A percentile compares a stretch with the other conserved stretches of the same genome.
phyloP scores from a whole-genome alignment of 2,113 vertebrate genomes.

The Microtus pennsylvanicus region DNA sequence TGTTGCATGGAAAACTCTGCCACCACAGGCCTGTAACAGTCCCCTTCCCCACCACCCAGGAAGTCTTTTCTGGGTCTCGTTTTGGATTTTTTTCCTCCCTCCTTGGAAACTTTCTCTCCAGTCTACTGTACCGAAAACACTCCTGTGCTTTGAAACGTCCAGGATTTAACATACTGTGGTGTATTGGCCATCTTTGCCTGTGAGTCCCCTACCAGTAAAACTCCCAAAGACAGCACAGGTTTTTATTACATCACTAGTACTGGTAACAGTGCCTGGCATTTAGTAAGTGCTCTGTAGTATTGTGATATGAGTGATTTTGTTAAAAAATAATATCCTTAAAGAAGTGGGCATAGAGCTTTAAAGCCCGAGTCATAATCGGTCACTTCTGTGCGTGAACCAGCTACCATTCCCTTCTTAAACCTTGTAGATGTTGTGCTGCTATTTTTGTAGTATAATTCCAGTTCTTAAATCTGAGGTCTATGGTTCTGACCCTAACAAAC shows the following conservation, averaged over 20 bases:
- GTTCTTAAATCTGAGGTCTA: not conserved
- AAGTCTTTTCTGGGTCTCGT: not conserved
- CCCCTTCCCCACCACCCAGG: not conserved
- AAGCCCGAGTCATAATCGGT: not conserved
- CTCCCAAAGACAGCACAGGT: conserved; percentile 10
- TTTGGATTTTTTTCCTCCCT: not conserved
- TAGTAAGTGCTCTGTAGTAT: not conserved
- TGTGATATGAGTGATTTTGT: not conserved
- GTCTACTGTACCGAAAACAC: not conserved
- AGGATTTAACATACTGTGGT: not conserved
- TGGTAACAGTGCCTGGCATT: not conserved
- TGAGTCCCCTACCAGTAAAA: not conserved
- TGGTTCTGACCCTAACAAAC: not conserved
- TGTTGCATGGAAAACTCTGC: conserved; percentile 19
- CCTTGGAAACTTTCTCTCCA: not conserved
- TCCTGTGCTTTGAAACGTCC: not conserved
- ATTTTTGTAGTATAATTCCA: not conserved
- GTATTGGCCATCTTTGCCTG: not conserved
- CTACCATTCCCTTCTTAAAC: conserved; percentile 1
- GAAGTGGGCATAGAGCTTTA: conserved; percentile 27
- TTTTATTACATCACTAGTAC: conserved; percentile 7
- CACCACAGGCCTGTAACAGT: not conserved
- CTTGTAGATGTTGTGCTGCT: not conserved
- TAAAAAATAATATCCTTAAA: not conserved
- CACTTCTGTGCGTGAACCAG: not conserved